Conservation (phyloP, 2,113 vertebrate genomes). For the Xiphophorus maculatus region DNA sequence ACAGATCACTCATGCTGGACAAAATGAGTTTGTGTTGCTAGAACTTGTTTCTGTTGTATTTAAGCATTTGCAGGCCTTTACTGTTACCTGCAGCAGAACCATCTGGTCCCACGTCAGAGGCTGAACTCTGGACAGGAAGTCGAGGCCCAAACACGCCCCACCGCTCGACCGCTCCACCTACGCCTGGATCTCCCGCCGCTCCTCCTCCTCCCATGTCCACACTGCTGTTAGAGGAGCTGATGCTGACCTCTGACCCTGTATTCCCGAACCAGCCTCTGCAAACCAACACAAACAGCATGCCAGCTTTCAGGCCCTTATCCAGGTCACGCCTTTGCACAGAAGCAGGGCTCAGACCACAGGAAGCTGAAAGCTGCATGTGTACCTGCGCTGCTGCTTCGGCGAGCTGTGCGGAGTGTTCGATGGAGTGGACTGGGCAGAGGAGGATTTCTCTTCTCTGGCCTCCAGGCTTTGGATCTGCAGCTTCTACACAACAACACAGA, state of each 20-base stretch:
- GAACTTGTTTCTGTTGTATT: too few relatives aligned
- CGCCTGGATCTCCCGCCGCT: neutral
- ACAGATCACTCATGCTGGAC: too few relatives aligned
- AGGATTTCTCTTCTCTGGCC: conserved; percentile 83
- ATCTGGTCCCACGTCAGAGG: conserved; percentile 84
- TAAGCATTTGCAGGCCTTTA: too few relatives aligned
- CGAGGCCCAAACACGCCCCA: conserved; percentile 89
- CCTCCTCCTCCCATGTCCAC: conserved; percentile 68
- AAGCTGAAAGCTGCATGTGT: neutral
- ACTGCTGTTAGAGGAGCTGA: conserved; percentile 77
- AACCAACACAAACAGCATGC: conserved; percentile 34
- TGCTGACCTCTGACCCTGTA: conserved; percentile 78
- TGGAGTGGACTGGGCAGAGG: conserved; percentile 90
- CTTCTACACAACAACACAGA: conserved; percentile 77
- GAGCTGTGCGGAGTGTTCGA: conserved; percentile 87
- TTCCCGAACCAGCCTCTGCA: conserved; percentile 88
- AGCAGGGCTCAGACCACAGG: neutral
- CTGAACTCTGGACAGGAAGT: conserved; percentile 83
- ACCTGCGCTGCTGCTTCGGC: conserved; percentile 89
- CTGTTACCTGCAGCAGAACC: conserved; percentile 39
- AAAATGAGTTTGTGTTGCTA: too few relatives aligned
- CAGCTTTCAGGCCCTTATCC: neutral
- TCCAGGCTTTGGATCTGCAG: conserved; percentile 90
- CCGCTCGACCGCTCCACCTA: conserved; percentile 80
- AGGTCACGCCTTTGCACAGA: neutral